A percentile compares a stretch with the other conserved stretches of the same genome.
phyloP scores from a whole-genome alignment of 2,113 vertebrate species.

The Dicentrarchus labrax region DNA sequence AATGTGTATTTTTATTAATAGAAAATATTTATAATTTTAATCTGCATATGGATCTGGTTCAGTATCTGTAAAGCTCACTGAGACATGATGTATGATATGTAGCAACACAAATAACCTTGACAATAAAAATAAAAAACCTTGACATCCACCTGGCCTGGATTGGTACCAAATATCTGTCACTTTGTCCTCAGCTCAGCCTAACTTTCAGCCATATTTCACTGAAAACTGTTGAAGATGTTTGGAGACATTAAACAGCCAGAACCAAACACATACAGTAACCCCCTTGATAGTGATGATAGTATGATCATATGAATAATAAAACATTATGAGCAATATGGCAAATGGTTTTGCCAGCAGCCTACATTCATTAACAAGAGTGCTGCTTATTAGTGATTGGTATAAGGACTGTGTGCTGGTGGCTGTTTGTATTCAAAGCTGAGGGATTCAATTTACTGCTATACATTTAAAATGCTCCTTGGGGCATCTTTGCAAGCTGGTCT shows the following conservation, averaged over 20 bases:
- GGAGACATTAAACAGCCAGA: neutral
- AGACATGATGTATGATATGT: neutral
- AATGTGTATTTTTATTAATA: neutral
- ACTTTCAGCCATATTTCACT: neutral
- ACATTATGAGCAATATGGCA: neutral
- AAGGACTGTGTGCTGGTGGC: neutral
- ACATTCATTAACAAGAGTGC: slow-evolving; percentile 14
- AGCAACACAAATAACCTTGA: neutral
- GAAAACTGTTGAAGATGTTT: neutral
- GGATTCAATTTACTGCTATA: slow-evolving; percentile 35
- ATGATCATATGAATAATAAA: slow-evolving; percentile 28
- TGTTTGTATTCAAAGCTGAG: slow-evolving; percentile 30
- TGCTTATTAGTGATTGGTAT: neutral
- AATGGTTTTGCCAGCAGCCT: slow-evolving; percentile 1
- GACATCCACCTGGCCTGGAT: neutral
- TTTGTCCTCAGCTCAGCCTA: neutral
- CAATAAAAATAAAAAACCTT: neutral
- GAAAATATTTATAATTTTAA: neutral
- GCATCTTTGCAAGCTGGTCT: slow-evolving; percentile 49
- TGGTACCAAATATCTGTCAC: neutral
- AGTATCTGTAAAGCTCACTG: neutral
- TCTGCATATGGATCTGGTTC: neutral
- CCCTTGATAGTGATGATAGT: neutral
- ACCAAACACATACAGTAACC: neutral
- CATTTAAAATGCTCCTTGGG: slow-evolving; percentile 46